A percentile compares a stretch with the other conserved stretches of the same genome.
These are phyloP conservation scores for Cataglyphis cursor DNA, from an alignment of 2,888 invertebrate species.

Conservation along the genomic window DNA sequence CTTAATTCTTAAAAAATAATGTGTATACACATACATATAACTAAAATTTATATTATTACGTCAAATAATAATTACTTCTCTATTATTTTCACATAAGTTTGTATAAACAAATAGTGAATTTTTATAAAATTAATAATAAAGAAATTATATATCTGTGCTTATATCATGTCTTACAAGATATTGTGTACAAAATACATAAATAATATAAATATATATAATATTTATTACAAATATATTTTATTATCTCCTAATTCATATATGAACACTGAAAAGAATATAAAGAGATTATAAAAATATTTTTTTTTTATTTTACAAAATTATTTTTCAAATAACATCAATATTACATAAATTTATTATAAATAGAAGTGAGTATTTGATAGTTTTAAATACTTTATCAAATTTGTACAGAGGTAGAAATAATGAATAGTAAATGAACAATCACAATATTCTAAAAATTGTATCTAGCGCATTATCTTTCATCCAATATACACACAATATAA, in stretches of 20 bases:
- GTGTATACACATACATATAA: no score
- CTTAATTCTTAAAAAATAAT: no score
- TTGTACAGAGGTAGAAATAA: conserved; percentile 51
- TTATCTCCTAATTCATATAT: not conserved
- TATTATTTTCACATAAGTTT: not conserved
- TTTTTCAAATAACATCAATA: conserved; percentile 26
- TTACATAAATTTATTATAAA: conserved; percentile 26
- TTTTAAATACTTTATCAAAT: conserved; percentile 64
- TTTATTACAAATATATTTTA: not conserved
- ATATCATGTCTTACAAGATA: not conserved
- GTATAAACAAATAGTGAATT: not conserved
- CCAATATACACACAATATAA: not conserved
- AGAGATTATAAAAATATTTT: conserved; percentile 62
- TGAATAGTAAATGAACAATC: not conserved
- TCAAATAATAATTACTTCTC: not conserved
- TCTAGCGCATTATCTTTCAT: not conserved
- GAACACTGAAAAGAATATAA: not conserved
- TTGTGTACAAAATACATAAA: not conserved
- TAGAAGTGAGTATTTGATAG: conserved; percentile 70
- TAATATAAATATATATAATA: not conserved
- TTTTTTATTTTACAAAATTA: conserved; percentile 55
- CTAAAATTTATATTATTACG: not conserved
- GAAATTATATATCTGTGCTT: not conserved
- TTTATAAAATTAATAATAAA: not conserved
- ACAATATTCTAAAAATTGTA: conserved; percentile 37